Conservation (phyloP, 2,888 invertebrate genomes). For the Andrena bucephala region DNA sequence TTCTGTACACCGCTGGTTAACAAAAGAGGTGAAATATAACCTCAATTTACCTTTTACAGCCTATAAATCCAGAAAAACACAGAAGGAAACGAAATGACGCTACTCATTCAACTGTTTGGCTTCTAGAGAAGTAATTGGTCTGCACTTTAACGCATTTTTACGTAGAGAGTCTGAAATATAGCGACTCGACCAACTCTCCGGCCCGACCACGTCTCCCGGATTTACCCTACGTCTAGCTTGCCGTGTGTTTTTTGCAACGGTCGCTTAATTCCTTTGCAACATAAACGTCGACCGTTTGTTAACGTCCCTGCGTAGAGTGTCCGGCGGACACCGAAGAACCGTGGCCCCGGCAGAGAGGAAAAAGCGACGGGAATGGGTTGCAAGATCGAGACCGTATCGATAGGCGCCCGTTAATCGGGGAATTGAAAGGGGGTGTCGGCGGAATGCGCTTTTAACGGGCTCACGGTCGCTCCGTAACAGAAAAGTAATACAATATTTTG, state of each 20-base stretch:
- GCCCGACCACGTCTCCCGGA: no score
- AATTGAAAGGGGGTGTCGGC: slow-evolving; percentile 29
- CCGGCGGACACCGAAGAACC: not conserved
- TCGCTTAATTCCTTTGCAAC: not conserved
- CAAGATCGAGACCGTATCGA: slow-evolving; percentile 18
- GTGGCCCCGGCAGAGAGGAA: not conserved
- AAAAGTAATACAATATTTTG: slow-evolving; percentile 72
- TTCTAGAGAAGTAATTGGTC: no score
- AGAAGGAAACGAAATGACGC: no score
- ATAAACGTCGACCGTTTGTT: slow-evolving; percentile 11
- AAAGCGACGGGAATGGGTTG: slow-evolving; percentile 15
- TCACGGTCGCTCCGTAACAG: slow-evolving; percentile 52
- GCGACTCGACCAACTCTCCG: no score
- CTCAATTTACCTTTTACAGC: no score
- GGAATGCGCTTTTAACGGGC: slow-evolving; percentile 55
- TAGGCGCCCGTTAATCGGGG: slow-evolving; percentile 48
- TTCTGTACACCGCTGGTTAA: no score
- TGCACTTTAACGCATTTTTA: no score
- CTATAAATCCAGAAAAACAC: no score
- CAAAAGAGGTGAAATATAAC: no score
- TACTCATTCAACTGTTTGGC: no score
- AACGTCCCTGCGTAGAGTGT: slow-evolving; percentile 29
- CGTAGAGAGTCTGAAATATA: no score
- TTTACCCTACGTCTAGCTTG: not conserved
- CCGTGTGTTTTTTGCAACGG: not conserved